Evolutionary conservation across 2,888 invertebrate genomes (phyloP).

Genomic region (Patella depressa): DNA sequence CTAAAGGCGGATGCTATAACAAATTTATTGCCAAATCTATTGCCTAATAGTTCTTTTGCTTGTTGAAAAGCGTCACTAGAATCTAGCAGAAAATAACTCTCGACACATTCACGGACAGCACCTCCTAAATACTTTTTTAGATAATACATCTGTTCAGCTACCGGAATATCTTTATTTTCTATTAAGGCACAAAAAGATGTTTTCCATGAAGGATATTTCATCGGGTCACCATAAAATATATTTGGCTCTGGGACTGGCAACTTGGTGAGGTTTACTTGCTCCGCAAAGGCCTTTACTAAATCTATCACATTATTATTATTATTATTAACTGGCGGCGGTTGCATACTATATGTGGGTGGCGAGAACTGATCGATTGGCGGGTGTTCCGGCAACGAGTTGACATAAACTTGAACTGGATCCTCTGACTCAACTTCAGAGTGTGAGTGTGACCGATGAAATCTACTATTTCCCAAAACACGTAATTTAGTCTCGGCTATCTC

Average conservation of each 20-base stretch:
- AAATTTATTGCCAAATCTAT: constrained; percentile 38
- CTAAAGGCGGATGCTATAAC: constrained; percentile 34
- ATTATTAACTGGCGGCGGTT: no score
- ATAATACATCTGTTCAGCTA: constrained; percentile 33
- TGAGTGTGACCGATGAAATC: no score
- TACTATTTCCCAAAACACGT: neutral
- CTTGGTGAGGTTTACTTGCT: constrained; percentile 11
- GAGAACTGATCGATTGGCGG: no score
- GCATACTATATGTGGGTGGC: no score
- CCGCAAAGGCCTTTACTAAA: no score
- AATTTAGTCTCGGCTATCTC: no score
- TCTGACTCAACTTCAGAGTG: no score
- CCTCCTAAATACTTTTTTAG: constrained; percentile 34
- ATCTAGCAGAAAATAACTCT: constrained; percentile 35
- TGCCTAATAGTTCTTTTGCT: constrained; percentile 33
- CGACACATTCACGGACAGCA: constrained; percentile 29
- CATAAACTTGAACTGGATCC: no score
- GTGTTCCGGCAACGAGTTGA: no score
- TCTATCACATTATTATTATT: no score
- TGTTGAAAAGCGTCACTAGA: constrained; percentile 31
- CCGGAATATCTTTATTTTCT: constrained; percentile 26
- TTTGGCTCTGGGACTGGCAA: constrained; percentile 34
- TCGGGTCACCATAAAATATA: constrained; percentile 36
- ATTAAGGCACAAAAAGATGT: constrained; percentile 27
- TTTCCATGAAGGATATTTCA: constrained; percentile 33